These are phyloP conservation scores for Sorex fumeus DNA, from an alignment of 2,113 vertebrate genomes.

Conservation along the genomic window DNA sequence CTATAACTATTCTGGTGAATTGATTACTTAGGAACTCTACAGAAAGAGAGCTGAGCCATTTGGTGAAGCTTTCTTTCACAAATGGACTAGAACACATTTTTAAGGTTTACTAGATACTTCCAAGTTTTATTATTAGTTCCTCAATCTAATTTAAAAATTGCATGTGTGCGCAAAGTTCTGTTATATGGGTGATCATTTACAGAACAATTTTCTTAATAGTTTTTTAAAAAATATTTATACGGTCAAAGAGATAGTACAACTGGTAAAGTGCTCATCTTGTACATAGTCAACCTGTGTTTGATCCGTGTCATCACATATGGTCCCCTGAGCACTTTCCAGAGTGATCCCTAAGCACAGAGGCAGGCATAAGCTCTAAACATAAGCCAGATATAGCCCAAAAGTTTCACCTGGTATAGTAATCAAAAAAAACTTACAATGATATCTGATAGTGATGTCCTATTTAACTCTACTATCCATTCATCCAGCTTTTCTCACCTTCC, in stretches of 20 bases:
- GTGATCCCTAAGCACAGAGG: too few relatives aligned
- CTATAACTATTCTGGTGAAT: neutral
- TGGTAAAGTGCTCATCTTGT: too few relatives aligned
- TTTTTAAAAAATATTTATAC: too few relatives aligned
- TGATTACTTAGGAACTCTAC: neutral
- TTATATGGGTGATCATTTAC: slow-evolving; percentile 6
- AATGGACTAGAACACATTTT: neutral
- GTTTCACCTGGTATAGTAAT: neutral
- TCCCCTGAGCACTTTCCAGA: too few relatives aligned
- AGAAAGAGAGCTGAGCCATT: neutral
- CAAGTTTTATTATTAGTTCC: slow-evolving; percentile 27
- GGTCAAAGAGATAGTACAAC: too few relatives aligned
- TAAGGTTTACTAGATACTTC: slow-evolving; percentile 9
- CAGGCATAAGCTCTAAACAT: too few relatives aligned
- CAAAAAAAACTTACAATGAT: neutral
- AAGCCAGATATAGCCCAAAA: too few relatives aligned
- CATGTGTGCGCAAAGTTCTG: neutral
- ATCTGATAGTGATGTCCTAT: neutral
- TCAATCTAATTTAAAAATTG: neutral
- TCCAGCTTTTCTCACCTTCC: neutral
- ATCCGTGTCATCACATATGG: too few relatives aligned
- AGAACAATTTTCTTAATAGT: too few relatives aligned
- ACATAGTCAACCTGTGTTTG: too few relatives aligned
- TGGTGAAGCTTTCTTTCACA: neutral
- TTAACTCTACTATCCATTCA: neutral